Base-by-base conservation (phyloP, 2,113 vertebrate genomes). In the Ginglymostoma cirratum region DNA sequence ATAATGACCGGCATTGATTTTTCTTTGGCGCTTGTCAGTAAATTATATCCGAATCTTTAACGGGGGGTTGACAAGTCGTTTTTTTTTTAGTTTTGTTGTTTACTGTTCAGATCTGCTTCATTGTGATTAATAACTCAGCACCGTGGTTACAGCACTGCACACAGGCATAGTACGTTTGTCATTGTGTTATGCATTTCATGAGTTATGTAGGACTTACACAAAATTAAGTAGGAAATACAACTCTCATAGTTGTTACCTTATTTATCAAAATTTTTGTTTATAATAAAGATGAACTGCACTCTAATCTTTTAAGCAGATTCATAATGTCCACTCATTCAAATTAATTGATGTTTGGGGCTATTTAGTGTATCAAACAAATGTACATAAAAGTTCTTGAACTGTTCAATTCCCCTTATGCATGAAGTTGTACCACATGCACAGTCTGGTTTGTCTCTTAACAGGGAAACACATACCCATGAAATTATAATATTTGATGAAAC, bases 401-500 rank as follows among this genome's bases (percentile, higher is more conserved):
- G 61, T 95, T 72, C 72, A 95, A 95, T 95, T 95, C 48, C 72
- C 42, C 45, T 76, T 72, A 30, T 4, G 94, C 21, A 45, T 52
- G 15, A 48, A 15, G 69, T 48, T 69, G 72, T 95, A 72, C 70
- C 24, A 48, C 52, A 52, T 76, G 72, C 69, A 95, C 69, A 24
- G 69, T 45, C 67, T 95, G 52, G 10, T 61, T 14, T 90, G 87
- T 27, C 45, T 76, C 42, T 72, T 95, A 52, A 95, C 69, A 72
- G 67, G 45, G 69, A 69, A 95, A 24, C 69, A 52, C 42, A 95
- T 52, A 76, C 23, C 94, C 94, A 95, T 95, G 93, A 95, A 95
- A 95, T 95, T 95, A 95, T 95, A 95, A 95, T 95, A 72, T 52
- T 95, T 48, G 69, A 45, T 45, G 69, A 95, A 95, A 76, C 14